These are phyloP conservation scores for Xestobium rufovillosum DNA, from an alignment of 2,888 invertebrate species.

Conservation along the genomic window DNA sequence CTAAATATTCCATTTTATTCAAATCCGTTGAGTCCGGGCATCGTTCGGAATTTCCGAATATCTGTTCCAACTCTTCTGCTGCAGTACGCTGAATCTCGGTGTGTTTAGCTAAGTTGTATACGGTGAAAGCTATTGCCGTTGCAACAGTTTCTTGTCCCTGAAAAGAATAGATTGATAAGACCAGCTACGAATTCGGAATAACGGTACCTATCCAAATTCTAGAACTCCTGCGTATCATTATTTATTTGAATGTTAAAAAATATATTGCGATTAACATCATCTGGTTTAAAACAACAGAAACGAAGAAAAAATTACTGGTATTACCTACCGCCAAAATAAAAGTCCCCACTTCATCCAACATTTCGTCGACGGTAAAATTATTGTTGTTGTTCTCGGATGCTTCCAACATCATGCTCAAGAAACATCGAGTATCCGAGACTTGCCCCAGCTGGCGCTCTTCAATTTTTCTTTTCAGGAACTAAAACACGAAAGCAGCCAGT, in stretches of 20 bases:
- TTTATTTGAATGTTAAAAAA: too few relatives aligned
- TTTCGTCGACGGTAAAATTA: constrained; percentile 49
- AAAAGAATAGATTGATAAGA: too few relatives aligned
- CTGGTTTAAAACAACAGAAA: too few relatives aligned
- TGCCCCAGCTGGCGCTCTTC: too few relatives aligned
- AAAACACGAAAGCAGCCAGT: too few relatives aligned
- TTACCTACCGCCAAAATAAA: constrained; percentile 52
- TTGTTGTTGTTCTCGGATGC: constrained; percentile 46
- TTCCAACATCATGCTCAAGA: constrained; percentile 50
- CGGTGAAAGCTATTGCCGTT: constrained; percentile 49
- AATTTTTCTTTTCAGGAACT: too few relatives aligned
- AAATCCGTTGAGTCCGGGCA: constrained; percentile 51
- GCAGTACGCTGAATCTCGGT: constrained; percentile 46
- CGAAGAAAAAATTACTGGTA: too few relatives aligned
- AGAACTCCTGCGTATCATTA: too few relatives aligned
- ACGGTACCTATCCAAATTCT: too few relatives aligned
- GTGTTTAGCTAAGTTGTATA: constrained; percentile 50
- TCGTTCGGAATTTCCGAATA: constrained; percentile 43
- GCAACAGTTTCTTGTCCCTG: constrained; percentile 56
- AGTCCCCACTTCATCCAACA: constrained; percentile 53
- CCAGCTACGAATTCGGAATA: too few relatives aligned
- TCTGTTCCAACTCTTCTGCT: constrained; percentile 45
- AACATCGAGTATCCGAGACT: constrained; percentile 20
- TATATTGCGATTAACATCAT: too few relatives aligned
- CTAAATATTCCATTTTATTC: constrained; percentile 58